phyloP scores from a whole-genome alignment of 2,113 vertebrate species.

The Elephas maximus region DNA sequence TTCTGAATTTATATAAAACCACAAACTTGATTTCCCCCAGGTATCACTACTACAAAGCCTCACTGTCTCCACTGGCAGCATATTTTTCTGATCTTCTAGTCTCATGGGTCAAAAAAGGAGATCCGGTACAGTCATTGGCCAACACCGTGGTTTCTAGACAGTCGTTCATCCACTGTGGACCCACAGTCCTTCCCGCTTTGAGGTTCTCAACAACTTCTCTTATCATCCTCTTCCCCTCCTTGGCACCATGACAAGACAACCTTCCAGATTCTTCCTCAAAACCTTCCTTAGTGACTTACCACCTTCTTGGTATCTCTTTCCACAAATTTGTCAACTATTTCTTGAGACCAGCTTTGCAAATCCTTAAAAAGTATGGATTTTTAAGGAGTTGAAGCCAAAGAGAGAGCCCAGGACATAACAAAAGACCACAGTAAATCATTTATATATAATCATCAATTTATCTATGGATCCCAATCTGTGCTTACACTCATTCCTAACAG shows the following conservation, averaged over 20 bases:
- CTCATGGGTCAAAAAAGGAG: background rate
- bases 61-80: rapidly evolving
- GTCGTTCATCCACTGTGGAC: too few species aligned
- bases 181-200: background rate
- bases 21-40: background rate
- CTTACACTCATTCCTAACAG: background rate
- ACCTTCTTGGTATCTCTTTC: background rate
- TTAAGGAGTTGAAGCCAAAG: background rate
- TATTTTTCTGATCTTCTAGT: background rate
- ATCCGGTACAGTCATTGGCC: background rate
- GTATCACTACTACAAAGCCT: background rate
- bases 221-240: background rate
- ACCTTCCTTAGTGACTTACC: background rate
- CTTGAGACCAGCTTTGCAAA: background rate
- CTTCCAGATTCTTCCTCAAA: background rate
- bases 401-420: background rate
- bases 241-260: background rate
- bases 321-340: background rate
- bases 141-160: background rate
- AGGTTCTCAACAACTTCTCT: background rate
- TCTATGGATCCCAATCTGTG: background rate
- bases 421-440: background rate
- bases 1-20: background rate
- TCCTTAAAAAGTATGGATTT: background rate
- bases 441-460: background rate